Conservation (phyloP, 2,888 invertebrate species). For the Melikaiella ostensackeni region DNA sequence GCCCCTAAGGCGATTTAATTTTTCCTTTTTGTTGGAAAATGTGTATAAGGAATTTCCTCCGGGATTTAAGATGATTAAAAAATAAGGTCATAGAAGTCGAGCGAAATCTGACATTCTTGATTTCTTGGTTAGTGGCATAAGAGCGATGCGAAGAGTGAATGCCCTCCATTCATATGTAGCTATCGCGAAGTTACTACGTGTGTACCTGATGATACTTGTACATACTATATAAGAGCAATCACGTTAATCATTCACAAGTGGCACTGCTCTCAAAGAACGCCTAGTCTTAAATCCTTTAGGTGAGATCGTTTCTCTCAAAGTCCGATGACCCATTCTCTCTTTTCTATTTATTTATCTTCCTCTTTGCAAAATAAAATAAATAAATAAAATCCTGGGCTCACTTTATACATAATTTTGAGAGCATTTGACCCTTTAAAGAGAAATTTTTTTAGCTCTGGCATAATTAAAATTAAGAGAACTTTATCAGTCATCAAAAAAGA, state of each 20-base stretch:
- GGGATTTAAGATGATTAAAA: neutral
- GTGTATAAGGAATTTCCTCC: neutral
- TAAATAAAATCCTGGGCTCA: no score
- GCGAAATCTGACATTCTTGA: neutral
- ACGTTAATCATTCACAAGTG: conserved; percentile 29
- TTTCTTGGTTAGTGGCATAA: conserved; percentile 2
- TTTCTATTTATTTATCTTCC: neutral
- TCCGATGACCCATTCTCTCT: conserved; percentile 10
- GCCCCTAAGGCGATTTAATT: no score
- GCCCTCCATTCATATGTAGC: conserved; percentile 17
- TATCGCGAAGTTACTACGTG: conserved; percentile 17
- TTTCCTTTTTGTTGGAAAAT: neutral
- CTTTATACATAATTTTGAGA: no score
- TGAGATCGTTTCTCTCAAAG: conserved; percentile 6
- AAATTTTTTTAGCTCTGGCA: no score
- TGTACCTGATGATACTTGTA: conserved; percentile 28
- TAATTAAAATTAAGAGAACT: no score
- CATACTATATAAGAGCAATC: conserved; percentile 34
- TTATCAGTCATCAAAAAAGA: no score
- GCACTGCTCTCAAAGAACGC: neutral
- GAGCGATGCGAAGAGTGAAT: neutral
- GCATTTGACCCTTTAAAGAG: no score
- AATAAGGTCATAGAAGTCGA: neutral
- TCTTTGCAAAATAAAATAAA: no score
- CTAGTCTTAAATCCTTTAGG: conserved; percentile 5